Conservation (phyloP, 1,140 invertebrate genomes). For the Paralvinella palmiformis region DNA sequence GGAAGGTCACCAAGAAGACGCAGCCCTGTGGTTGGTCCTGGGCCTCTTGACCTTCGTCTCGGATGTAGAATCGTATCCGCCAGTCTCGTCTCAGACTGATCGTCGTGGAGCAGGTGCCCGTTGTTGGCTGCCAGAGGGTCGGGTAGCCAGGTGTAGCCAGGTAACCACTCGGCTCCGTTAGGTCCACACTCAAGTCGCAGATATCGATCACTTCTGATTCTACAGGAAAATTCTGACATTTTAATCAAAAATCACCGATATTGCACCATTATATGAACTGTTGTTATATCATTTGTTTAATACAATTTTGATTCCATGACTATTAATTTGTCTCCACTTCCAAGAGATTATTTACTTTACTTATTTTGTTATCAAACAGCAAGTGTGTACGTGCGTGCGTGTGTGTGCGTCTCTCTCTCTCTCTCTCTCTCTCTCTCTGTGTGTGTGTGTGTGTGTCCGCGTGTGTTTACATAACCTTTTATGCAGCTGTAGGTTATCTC, state of each 20-base stretch:
- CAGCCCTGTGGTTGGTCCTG: background rate
- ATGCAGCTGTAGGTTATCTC: no score
- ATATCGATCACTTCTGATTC: background rate
- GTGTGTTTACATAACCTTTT: no score
- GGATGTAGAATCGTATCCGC: background rate
- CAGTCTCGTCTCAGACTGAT: background rate
- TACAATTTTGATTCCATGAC: no score
- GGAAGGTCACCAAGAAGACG: background rate
- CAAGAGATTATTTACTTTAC: no score
- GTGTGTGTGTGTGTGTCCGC: constrained; percentile 2
- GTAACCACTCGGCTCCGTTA: background rate
- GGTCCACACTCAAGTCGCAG: background rate
- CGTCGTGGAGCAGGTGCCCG: background rate
- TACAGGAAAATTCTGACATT: no score
- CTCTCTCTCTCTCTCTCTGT: background rate
- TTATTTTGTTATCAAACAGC: no score
- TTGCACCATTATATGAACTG: no score
- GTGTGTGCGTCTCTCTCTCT: background rate
- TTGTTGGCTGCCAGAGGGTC: background rate
- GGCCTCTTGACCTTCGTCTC: background rate
- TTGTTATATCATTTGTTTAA: no score
- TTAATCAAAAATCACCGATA: no score
- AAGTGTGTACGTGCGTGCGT: background rate
- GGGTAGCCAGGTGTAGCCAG: background rate
- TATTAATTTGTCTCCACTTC: no score